These are phyloP conservation scores for Progne subis DNA, from an alignment of 2,113 vertebrate genomes.

Conservation along the genomic window DNA sequence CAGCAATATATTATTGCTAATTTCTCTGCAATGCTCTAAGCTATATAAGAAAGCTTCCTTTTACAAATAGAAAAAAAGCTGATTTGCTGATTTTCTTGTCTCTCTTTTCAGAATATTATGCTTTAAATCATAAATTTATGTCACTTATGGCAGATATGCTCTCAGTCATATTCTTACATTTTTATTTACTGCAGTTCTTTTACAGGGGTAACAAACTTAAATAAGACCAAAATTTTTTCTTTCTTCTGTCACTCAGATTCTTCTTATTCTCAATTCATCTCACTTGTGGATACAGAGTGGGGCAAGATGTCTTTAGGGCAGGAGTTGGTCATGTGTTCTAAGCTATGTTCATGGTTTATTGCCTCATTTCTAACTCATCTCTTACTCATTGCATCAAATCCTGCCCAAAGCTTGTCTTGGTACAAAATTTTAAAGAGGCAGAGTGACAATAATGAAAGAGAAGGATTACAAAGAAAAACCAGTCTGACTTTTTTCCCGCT, in stretches of 20 bases:
- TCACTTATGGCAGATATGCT: not conserved
- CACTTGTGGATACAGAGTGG: not conserved
- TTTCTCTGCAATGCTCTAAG: not conserved
- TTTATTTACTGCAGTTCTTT: not conserved
- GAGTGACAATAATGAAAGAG: not conserved
- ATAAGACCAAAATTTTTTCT: not conserved
- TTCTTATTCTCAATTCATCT: not conserved
- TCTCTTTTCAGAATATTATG: not conserved
- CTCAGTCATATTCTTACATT: not conserved
- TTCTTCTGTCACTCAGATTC: not conserved
- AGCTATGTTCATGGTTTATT: not conserved
- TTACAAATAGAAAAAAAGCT: not conserved
- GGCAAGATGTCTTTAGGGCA: not conserved
- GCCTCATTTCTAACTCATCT: not conserved
- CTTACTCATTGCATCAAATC: not conserved
- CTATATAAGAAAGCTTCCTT: not conserved
- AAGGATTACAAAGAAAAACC: not conserved
- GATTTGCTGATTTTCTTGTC: not conserved
- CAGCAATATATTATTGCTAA: not conserved
- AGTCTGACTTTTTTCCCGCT: not conserved
- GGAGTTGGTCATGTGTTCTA: not conserved
- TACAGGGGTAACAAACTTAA: not conserved
- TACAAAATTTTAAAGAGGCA: not conserved
- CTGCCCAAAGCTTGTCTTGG: not conserved
- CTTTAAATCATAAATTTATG: not conserved